These are phyloP conservation scores for Nephrocerus scutellatus DNA, from an alignment of 2,888 invertebrate species.

Conservation along the genomic window DNA sequence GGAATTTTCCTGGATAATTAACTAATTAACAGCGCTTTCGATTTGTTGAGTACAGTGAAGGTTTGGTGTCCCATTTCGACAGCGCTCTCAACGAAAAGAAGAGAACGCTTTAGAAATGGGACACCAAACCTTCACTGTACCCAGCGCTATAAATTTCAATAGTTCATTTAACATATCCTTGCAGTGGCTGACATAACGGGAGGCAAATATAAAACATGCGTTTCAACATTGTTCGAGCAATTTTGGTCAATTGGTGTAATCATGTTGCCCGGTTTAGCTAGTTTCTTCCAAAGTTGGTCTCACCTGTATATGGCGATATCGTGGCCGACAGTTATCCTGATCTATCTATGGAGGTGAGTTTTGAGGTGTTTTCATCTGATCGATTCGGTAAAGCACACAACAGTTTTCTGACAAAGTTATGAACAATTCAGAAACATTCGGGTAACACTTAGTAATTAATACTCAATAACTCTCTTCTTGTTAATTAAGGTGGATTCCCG, in stretches of 20 bases:
- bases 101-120: too few species aligned
- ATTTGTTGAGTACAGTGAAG: too few species aligned
- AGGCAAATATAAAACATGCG: constrained; percentile 45
- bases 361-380: not conserved
- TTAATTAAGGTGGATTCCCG: constrained; percentile 46
- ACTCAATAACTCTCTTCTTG: too few species aligned
- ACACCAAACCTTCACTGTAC: too few species aligned
- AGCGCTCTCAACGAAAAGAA: too few species aligned
- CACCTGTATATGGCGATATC: constrained; percentile 49
- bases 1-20: not conserved
- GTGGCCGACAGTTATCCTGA: constrained; percentile 46
- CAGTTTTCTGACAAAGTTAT: not conserved
- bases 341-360: constrained; percentile 46
- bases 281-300: constrained; percentile 47
- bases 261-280: constrained; percentile 47
- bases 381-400: not conserved
- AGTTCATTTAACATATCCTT: too few species aligned
- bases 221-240: constrained; percentile 47
- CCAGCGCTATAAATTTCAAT: not conserved
- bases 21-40: too few species aligned
- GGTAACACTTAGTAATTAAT: not conserved
- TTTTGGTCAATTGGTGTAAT: constrained; percentile 52
- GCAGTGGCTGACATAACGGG: constrained; percentile 48
- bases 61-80: too few species aligned
- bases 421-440: not conserved